Evolutionary conservation across 2,797 vertebrate genomes (phyloP).

Genomic region (Anniella stebbinsi): DNA sequence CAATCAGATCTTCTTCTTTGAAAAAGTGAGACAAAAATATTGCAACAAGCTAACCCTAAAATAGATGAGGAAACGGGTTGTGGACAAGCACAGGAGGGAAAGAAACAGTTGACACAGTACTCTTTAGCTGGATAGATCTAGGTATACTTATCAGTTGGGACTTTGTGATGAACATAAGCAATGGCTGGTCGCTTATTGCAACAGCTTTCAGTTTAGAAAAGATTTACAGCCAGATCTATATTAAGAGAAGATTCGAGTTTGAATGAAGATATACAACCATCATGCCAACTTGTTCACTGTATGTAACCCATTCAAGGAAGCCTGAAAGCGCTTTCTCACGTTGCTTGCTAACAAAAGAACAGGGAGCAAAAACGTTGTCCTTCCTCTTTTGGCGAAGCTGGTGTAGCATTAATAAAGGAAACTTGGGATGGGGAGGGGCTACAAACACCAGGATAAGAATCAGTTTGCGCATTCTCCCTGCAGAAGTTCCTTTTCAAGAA

Average conservation of each 20-base stretch:
- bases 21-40: slow-evolving; percentile 1
- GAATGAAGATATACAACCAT: neutral
- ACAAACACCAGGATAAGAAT: neutral
- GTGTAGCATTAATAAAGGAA: neutral
- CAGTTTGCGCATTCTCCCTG: neutral
- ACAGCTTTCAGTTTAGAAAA: neutral
- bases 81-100: slow-evolving; percentile 16
- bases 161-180: neutral
- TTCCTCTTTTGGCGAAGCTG: neutral
- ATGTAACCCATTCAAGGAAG: slow-evolving; percentile 33
- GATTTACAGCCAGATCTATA: neutral
- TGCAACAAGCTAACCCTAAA: slow-evolving; percentile 11
- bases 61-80: slow-evolving; percentile 11
- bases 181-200: neutral
- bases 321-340: neutral
- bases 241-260: neutral
- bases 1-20: neutral
- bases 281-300: slow-evolving; percentile 26
- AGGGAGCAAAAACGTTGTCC: too few relatives aligned
- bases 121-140: neutral
- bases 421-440: neutral
- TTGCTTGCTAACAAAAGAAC: neutral
- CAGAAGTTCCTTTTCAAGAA: neutral
- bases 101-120: neutral
- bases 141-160: neutral